Evolutionary conservation across 2,113 vertebrate species (phyloP).

Genomic region (Phyllostomus discolor): DNA sequence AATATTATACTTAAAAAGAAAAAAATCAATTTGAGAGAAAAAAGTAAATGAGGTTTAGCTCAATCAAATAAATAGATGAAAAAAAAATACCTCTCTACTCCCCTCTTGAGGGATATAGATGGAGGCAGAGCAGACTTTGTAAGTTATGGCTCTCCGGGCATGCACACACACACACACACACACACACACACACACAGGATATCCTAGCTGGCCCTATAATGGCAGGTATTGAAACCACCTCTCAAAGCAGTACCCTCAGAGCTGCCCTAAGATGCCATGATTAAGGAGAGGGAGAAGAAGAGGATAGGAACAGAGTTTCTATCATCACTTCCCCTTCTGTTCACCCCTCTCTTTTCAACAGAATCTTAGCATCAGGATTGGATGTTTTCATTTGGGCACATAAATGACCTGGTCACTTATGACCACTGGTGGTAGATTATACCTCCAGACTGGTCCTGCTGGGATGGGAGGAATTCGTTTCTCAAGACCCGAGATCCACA

Average conservation of each 20-base stretch:
- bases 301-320: background rate
- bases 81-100: background rate
- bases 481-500: background rate
- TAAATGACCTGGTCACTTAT: background rate
- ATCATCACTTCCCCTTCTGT: background rate
- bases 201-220: background rate
- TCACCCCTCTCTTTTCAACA: conserved; percentile 7
- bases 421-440: background rate
- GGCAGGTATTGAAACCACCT: background rate
- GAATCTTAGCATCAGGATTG: background rate
- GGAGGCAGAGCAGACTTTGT: background rate
- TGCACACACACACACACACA: background rate
- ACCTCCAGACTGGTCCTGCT: background rate
- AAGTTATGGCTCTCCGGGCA: background rate
- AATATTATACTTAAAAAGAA: background rate
- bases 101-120: background rate
- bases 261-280: background rate
- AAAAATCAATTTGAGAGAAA: background rate
- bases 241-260: background rate
- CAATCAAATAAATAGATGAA: background rate
- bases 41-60: background rate
- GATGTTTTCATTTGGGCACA: background rate
- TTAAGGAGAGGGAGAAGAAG: rapidly evolving
- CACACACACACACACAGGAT: background rate
- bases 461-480: background rate